These are phyloP conservation scores for Geotrypetes seraphini DNA, from an alignment of 2,797 vertebrate genomes.

Conservation along the genomic window DNA sequence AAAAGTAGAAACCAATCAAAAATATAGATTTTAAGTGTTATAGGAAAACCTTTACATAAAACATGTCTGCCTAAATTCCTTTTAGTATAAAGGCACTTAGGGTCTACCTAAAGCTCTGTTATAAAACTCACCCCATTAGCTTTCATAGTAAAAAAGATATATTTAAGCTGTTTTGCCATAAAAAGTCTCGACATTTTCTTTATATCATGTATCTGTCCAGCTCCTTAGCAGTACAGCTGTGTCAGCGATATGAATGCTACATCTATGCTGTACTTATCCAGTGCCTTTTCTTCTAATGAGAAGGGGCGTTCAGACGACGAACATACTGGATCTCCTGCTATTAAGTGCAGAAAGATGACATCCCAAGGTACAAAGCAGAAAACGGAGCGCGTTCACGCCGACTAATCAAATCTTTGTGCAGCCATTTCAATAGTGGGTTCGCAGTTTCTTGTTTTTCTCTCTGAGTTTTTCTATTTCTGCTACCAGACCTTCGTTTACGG, in stretches of 20 bases:
- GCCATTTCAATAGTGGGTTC: conserved; percentile 75
- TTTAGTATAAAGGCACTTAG: conserved; percentile 55
- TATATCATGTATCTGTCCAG: too few relatives aligned
- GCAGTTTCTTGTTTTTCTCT: conserved; percentile 86
- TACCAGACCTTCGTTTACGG: conserved; percentile 83
- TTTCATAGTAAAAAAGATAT: conserved; percentile 10
- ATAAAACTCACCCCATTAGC: conserved; percentile 11
- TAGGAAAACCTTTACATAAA: conserved; percentile 28
- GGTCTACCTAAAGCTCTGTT: conserved; percentile 21
- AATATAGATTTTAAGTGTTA: conserved; percentile 17
- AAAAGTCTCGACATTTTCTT: too few relatives aligned
- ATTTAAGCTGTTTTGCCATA: conserved; percentile 18
- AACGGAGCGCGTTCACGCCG: conserved; percentile 3
- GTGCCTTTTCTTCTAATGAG: conserved; percentile 11
- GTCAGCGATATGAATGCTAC: conserved; percentile 4
- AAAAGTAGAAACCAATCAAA: too few relatives aligned
- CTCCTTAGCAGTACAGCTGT: conserved; percentile 15
- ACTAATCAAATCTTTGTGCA: conserved; percentile 5
- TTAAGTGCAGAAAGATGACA: conserved; percentile 15
- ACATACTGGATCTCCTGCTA: conserved; percentile 23
- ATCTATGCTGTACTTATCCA: conserved; percentile 16
- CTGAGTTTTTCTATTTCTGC: conserved; percentile 85
- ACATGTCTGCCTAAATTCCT: conserved; percentile 21
- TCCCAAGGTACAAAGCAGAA: conserved; percentile 14
- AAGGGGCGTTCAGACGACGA: conserved; percentile 1